phyloP scores from a whole-genome alignment of 2,113 vertebrate genomes.

The Lampris incognitus region DNA sequence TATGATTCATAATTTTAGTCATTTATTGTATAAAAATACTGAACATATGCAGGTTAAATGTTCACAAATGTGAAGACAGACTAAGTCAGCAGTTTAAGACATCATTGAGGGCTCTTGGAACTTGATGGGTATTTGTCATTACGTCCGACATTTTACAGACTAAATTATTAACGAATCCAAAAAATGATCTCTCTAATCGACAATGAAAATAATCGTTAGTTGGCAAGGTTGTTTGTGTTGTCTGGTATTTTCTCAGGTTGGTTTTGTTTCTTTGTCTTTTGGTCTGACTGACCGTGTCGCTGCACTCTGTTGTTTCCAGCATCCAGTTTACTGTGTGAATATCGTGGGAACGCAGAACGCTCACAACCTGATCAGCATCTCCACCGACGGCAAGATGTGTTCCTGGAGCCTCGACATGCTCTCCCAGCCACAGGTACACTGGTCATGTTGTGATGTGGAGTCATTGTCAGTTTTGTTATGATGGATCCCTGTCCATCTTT shows the following conservation, averaged over 20 bases:
- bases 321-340: constrained; percentile 75
- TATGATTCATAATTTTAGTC: no score
- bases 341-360: constrained; percentile 93
- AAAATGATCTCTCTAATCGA: no score
- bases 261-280: background rate
- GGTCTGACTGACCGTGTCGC: background rate
- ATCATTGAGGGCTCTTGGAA: no score
- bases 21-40: no score
- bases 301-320: constrained; percentile 45
- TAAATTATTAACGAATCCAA: no score
- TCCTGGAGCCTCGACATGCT: constrained; percentile 98
- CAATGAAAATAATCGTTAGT: background rate
- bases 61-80: no score
- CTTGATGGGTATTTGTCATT: no score
- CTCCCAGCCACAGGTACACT: constrained; percentile 70
- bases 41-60: no score
- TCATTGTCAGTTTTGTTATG: background rate
- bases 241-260: background rate
- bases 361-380: constrained; percentile 97
- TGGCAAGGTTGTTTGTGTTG: background rate
- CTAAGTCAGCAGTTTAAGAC: no score
- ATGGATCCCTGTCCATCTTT: background rate
- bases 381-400: constrained; percentile 97
- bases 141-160: no score
- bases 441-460: background rate